Evolutionary conservation across 2,888 invertebrate genomes (phyloP).

Genomic region (Mesorhabditis belari): DNA sequence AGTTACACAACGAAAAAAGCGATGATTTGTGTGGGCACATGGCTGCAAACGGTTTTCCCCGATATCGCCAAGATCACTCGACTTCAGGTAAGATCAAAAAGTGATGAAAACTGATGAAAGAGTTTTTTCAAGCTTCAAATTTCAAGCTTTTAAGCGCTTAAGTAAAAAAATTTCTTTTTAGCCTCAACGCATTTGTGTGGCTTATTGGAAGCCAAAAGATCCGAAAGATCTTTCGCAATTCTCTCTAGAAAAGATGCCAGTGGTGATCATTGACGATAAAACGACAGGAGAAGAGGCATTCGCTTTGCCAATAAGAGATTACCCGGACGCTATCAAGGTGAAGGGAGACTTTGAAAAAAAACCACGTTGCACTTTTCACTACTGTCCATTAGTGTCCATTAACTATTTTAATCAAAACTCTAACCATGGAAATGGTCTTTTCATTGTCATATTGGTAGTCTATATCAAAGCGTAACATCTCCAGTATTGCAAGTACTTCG

Average conservation of each 20-base stretch:
- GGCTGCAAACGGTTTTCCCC: slow-evolving; percentile 38
- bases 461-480: too few species aligned
- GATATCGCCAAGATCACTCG: slow-evolving; percentile 2
- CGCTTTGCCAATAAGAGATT: slow-evolving; percentile 19
- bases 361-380: too few species aligned
- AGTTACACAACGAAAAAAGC: slow-evolving; percentile 14
- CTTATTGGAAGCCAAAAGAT: slow-evolving; percentile 22
- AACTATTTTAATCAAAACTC: too few species aligned
- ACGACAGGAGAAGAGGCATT: slow-evolving; percentile 6
- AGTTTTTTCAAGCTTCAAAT: slow-evolving; percentile 16
- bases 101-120: too few species aligned
- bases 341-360: background rate
- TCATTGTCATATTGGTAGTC: background rate
- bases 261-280: slow-evolving; percentile 13
- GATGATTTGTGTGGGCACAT: slow-evolving; percentile 43
- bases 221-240: slow-evolving; percentile 5
- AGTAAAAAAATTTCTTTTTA: slow-evolving; percentile 3
- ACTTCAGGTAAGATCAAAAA: background rate
- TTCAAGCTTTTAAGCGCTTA: slow-evolving; percentile 16
- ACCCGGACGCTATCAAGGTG: slow-evolving; percentile 24
- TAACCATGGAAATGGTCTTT: background rate
- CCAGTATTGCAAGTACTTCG: slow-evolving; percentile 13
- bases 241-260: slow-evolving; percentile 18
- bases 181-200: slow-evolving; percentile 21
- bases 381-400: too few species aligned